A percentile compares a stretch with the other conserved stretches of the same genome.
These are phyloP conservation scores for Notiomystis cincta DNA, from an alignment of 2,113 vertebrate genomes.

Conservation along the genomic window DNA sequence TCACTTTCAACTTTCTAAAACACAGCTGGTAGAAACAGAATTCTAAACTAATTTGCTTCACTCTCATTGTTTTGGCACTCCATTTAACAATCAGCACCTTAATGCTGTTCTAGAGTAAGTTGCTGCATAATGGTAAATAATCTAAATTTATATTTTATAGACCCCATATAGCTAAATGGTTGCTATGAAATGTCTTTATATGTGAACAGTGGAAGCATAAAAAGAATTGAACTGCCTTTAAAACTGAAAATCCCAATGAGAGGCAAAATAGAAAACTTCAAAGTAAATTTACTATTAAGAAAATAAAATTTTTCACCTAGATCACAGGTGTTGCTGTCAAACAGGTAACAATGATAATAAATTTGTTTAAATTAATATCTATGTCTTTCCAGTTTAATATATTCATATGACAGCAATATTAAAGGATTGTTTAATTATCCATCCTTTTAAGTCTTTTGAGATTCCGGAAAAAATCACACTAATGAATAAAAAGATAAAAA, in stretches of 20 bases:
- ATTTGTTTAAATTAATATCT: background rate
- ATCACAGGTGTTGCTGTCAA: background rate
- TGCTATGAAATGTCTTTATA: background rate
- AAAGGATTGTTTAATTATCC: background rate
- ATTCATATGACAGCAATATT: background rate
- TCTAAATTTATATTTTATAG: background rate
- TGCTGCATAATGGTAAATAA: background rate
- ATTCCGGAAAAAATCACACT: background rate
- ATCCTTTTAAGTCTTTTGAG: background rate
- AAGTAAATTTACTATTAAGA: background rate
- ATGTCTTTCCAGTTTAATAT: background rate
- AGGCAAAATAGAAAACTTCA: background rate
- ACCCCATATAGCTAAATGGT: background rate
- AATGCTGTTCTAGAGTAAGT: background rate
- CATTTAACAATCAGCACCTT: background rate
- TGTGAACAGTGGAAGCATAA: background rate
- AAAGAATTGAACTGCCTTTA: background rate
- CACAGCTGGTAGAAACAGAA: background rate
- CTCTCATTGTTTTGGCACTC: background rate
- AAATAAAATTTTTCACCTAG: background rate
- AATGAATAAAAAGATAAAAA: background rate
- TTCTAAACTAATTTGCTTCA: background rate
- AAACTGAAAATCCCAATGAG: background rate
- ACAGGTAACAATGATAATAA: background rate
- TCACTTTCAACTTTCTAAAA: background rate